Conservation (phyloP, 1,140 invertebrate genomes). For the Paralvinella palmiformis region DNA sequence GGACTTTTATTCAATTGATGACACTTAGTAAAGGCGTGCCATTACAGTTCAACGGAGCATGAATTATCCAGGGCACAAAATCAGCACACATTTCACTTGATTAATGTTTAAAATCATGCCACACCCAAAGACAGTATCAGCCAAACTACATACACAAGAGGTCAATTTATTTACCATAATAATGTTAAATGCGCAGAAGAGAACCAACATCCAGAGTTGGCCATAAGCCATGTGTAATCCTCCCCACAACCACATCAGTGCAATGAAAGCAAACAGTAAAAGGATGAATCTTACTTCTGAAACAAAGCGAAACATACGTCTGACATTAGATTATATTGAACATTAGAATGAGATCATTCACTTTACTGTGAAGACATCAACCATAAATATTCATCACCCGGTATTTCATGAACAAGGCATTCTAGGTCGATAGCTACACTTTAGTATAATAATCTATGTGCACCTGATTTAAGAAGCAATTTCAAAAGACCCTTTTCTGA, state of each 20-base stretch:
- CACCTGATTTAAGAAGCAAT: too few species aligned
- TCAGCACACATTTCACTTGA: background rate
- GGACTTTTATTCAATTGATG: background rate
- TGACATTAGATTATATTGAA: too few species aligned
- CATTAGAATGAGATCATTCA: too few species aligned
- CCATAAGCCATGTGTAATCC: constrained; percentile 44
- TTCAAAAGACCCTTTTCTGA: too few species aligned
- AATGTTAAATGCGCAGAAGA: constrained; percentile 39
- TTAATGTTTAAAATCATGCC: background rate
- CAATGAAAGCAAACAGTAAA: constrained; percentile 33
- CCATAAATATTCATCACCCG: too few species aligned
- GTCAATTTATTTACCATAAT: constrained; percentile 27
- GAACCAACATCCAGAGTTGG: constrained; percentile 41
- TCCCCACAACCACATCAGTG: constrained; percentile 37
- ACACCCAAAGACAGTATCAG: background rate
- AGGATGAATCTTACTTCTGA: constrained; percentile 39
- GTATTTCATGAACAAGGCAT: too few species aligned
- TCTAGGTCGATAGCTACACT: too few species aligned
- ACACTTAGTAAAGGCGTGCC: background rate
- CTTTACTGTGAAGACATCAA: too few species aligned
- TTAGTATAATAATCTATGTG: too few species aligned
- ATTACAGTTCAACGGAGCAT: background rate
- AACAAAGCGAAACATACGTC: too few species aligned
- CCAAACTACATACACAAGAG: background rate
- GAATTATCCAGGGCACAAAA: background rate